Percentiles rank a stretch among this genome's conserved stretches.
These are phyloP conservation scores for Carassius auratus DNA, from an alignment of 2,113 vertebrate genomes.

Conservation along the genomic window DNA sequence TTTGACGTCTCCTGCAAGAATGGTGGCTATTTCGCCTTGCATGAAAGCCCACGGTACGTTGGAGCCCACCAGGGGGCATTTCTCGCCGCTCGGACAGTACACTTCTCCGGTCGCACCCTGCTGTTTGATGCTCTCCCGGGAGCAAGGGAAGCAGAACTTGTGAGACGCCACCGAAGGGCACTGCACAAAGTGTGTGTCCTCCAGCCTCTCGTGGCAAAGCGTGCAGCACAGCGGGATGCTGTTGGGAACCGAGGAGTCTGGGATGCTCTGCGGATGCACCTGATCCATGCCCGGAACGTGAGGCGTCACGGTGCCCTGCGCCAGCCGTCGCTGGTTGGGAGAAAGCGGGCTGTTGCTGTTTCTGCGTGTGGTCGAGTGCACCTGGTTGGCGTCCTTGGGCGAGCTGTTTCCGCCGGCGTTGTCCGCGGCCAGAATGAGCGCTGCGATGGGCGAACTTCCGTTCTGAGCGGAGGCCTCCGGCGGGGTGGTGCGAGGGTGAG, in stretches of 20 bases:
- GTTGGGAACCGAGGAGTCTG: constrained; percentile 94
- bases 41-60: constrained; percentile 98
- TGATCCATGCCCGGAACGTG: constrained; percentile 86
- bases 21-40: constrained; percentile 97
- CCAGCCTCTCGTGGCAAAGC: constrained; percentile 94
- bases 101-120: constrained; percentile 96
- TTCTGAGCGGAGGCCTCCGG: constrained; percentile 91
- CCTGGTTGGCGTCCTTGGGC: constrained; percentile 91
- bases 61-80: constrained; percentile 95
- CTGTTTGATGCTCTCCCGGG: constrained; percentile 98
- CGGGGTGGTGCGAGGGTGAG: constrained; percentile 93
- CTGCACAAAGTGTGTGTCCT: constrained; percentile 98
- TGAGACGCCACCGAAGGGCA: constrained; percentile 95
- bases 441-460: constrained; percentile 94
- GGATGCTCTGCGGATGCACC: constrained; percentile 88
- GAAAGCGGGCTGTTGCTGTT: constrained; percentile 96
- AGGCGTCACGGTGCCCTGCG: constrained; percentile 78
- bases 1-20: constrained; percentile 96
- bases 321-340: constrained; percentile 91
- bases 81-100: constrained; percentile 97
- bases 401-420: constrained; percentile 93
- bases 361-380: constrained; percentile 92
- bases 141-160: constrained; percentile 99
- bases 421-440: constrained; percentile 94
- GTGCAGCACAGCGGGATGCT: constrained; percentile 95